These are phyloP conservation scores for Callocephalon fimbriatum DNA, from an alignment of 2,113 vertebrate species.

Conservation along the genomic window DNA sequence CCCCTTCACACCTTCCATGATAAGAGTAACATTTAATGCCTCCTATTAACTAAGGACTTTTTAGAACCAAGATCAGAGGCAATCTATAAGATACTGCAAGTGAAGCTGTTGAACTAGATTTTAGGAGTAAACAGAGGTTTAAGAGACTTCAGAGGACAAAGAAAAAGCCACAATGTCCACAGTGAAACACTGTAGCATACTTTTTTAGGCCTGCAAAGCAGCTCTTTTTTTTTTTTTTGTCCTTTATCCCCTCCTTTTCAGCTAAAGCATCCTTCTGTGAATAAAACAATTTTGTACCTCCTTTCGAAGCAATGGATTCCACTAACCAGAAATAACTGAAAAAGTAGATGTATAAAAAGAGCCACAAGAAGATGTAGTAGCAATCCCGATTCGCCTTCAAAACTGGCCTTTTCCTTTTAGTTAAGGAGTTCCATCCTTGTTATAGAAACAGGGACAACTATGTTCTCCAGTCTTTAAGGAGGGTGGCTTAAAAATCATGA, in stretches of 20 bases:
- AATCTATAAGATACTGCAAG: background rate
- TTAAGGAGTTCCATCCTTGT: slow-evolving; percentile 21
- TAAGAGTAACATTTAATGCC: background rate
- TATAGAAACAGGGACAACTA: slow-evolving; percentile 23
- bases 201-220: background rate
- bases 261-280: background rate
- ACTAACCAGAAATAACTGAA: background rate
- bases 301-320: background rate
- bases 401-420: slow-evolving; percentile 5
- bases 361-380: background rate
- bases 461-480: slow-evolving; percentile 23
- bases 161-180: background rate
- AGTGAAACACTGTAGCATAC: background rate
- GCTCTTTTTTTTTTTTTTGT: no score
- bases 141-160: background rate
- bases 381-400: background rate
- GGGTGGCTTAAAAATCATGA: slow-evolving; percentile 57
- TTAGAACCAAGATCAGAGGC: background rate
- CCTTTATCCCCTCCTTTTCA: background rate
- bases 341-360: background rate
- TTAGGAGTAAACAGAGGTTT: background rate
- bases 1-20: background rate
- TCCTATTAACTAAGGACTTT: background rate
- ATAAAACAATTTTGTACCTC: background rate
- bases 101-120: background rate